Base-by-base conservation (phyloP, 64 coral and sea anemone genomes). In the Exaiptasia diaphana region DNA sequence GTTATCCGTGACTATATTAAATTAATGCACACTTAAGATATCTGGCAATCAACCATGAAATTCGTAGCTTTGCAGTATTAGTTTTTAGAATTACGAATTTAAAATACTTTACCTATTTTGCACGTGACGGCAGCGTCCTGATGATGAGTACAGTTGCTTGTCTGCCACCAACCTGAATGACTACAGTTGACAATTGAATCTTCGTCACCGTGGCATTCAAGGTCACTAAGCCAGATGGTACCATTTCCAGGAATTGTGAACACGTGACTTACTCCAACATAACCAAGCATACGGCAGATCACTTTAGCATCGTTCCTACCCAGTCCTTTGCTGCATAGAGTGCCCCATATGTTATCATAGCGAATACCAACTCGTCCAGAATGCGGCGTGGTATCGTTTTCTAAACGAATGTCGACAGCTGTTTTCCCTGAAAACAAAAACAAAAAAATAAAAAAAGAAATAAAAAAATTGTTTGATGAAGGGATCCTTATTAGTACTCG, bases 291-390 rank as follows among this genome's bases (percentile, higher is more conserved):
- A n/a, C 23, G 34, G 13, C 67, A 71, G 40, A 71, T 39, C 14
- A 71, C 67, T 22, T 71, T 42, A 44, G 34, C 67, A 41, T 71
- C 67, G 67, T 71, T 71, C 9, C 34, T 39, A 22, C 36, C 67
- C 8, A 38, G 41, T 20, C 34, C 67, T 22, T n/a, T 44, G 20
- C 40, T 44, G 40, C 67, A 71, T 71, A 71, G 23, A 9, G 67
- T 71, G 12, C 67, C 67, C 67, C 67, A 71, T 38, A 38, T 37
- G 23, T 28, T 38, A 41, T 37, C 67, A 44, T 41, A 71, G 67
- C 41, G 34, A 38, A 71, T 21, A 17, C 7, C 67, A 41, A 71
- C 67, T 11, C 67, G 67, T 25, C 67, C 67, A 71, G 67, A 38
- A 35, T 41, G 23, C 14, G 67, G 67, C n/a, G 23, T 24, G 12